These are phyloP conservation scores for Formica selysi DNA, from an alignment of 1,140 invertebrate genomes.

Conservation along the genomic window DNA sequence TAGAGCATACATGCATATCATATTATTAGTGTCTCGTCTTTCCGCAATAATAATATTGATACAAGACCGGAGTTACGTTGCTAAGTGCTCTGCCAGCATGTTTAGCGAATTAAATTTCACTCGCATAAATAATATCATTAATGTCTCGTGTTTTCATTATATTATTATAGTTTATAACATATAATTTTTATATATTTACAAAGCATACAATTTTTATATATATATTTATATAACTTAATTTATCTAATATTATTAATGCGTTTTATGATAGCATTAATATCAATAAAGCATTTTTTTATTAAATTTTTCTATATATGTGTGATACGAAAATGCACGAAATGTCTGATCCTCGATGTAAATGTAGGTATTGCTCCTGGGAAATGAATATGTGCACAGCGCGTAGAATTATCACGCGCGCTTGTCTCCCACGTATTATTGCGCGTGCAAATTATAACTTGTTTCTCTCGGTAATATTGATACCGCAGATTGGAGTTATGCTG, in stretches of 20 bases:
- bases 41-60: no score
- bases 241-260: background rate
- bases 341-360: constrained; percentile 27
- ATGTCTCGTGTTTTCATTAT: background rate
- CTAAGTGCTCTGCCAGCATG: no score
- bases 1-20: background rate
- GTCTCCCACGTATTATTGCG: constrained; percentile 9
- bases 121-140: background rate
- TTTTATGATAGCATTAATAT: background rate
- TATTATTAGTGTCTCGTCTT: no score
- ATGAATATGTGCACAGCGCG: constrained; percentile 76
- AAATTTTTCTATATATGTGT: background rate
- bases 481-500: background rate
- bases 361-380: constrained; percentile 77
- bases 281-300: background rate
- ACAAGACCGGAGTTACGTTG: no score
- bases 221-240: background rate
- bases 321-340: background rate
- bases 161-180: background rate
- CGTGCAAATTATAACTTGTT: constrained; percentile 35
- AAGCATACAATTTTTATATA: no score
- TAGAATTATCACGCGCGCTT: constrained; percentile 70
- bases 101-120: no score
- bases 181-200: no score
- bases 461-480: constrained; percentile 23